Percentiles rank a stretch among this genome's conserved stretches.
These are phyloP conservation scores for Drosophila lacertosa DNA, from an alignment of 1,140 invertebrate genomes.

Conservation along the genomic window DNA sequence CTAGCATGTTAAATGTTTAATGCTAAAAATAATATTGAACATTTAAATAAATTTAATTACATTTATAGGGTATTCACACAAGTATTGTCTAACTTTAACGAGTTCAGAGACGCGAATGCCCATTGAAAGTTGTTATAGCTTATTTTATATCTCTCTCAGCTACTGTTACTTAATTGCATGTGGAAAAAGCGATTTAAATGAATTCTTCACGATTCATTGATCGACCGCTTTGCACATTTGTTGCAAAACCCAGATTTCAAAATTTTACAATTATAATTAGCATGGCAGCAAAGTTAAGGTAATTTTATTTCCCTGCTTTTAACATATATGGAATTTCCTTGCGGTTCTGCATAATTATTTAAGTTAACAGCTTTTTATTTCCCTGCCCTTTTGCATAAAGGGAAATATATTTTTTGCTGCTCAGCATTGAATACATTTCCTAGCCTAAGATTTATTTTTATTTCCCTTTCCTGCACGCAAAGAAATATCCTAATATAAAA, in stretches of 20 bases:
- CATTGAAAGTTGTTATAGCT: not conserved
- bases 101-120: not conserved
- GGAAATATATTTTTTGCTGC: too few species aligned
- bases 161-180: not conserved
- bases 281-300: not conserved
- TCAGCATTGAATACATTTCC: too few species aligned
- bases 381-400: too few species aligned
- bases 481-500: too few species aligned
- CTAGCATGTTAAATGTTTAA: too few species aligned
- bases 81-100: not conserved
- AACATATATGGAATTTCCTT: not conserved
- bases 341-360: not conserved
- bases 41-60: not conserved
- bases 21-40: not conserved
- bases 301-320: not conserved
- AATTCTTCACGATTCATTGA: conserved; percentile 4
- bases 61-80: conserved; percentile 5
- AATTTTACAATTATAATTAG: not conserved
- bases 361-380: too few species aligned
- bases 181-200: not conserved
- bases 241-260: conserved; percentile 9
- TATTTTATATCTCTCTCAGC: not conserved
- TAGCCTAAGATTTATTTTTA: too few species aligned
- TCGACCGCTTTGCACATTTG: not conserved
- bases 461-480: too few species aligned